These are phyloP conservation scores for Oreotrochilus melanogaster DNA, from an alignment of 2,113 vertebrate genomes.

Conservation along the genomic window DNA sequence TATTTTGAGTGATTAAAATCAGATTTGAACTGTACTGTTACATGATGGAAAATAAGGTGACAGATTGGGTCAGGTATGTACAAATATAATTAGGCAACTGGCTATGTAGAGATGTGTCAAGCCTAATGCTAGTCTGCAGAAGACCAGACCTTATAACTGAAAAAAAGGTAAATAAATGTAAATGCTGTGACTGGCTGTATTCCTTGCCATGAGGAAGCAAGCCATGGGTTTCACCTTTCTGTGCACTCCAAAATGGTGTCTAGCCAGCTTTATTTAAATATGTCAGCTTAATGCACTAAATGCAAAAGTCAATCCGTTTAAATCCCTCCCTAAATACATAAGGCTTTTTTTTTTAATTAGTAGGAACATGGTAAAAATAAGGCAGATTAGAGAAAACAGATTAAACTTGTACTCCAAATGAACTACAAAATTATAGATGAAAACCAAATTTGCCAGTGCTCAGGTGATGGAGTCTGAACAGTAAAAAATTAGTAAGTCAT, in stretches of 20 bases:
- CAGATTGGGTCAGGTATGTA: background rate
- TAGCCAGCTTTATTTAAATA: background rate
- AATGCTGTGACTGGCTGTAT: background rate
- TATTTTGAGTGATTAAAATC: background rate
- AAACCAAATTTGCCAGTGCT: background rate
- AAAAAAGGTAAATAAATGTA: background rate
- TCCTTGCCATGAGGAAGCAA: background rate
- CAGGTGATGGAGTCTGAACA: background rate
- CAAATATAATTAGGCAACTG: background rate
- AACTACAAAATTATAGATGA: background rate
- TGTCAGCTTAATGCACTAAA: background rate
- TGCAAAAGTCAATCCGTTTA: rapidly evolving
- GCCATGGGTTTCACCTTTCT: background rate
- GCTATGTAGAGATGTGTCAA: background rate
- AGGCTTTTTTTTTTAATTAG: background rate
- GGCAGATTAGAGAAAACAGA: background rate
- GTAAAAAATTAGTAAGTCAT: background rate
- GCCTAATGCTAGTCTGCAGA: background rate
- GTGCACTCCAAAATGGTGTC: background rate
- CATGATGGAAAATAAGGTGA: background rate
- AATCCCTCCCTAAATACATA: background rate
- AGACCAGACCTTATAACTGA: background rate
- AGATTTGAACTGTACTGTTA: background rate
- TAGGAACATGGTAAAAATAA: background rate
- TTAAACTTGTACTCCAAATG: background rate